Base-by-base conservation (phyloP, 2,888 invertebrate species). In the Hyposoter dolosus region DNA sequence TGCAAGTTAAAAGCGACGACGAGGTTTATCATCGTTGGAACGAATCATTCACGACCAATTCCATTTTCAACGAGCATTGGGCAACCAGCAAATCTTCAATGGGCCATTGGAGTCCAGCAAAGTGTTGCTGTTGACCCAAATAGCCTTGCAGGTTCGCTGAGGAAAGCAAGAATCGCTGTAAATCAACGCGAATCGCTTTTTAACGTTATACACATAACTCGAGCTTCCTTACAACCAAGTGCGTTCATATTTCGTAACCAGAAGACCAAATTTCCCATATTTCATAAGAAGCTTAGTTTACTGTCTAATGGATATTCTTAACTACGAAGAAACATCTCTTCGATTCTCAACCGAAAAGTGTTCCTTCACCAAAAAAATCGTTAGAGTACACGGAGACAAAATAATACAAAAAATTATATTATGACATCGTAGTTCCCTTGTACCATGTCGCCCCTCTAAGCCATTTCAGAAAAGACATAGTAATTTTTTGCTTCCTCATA, bases 101-200 rank as follows among this genome's bases (percentile, higher is more conserved):
- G 6, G 15, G 35, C 35, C 53, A 43, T 74, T 60, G 0, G 23
- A 60, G 45, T 43, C 40, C 23, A n/a, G 17, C n/a, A 15, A 43
- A 35, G 15, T 28, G 17, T 35, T 45, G 35, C 17, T 17, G 40
- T 9, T 60, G 43, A 74, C 60, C 74, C 28, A 45, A 65, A 76
- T 76, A 65, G 23, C 28, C 28, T 10, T 7, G 9, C 17, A 5
- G 43, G 23, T 19, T 23, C 19, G 3, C 35, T 32, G 23, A n/a
- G 32, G 53, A 7, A 9, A 15, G 17, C 10, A 17, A 28, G 43
- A 60, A 60, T 15, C 4, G 9, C 10, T 60, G 17, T 74, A 60
- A 74, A 40, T 60, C 74, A 43, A 45, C n/a, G n/a, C 35, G 40
- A 74, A 74, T 74, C 43, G 43, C 23, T 17, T 10, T 74, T 43